Evolutionary conservation across 2,888 invertebrate species (phyloP), one percentile per base, ranked within the genome.

Genomic region (Malachius bipustulatus): DNA sequence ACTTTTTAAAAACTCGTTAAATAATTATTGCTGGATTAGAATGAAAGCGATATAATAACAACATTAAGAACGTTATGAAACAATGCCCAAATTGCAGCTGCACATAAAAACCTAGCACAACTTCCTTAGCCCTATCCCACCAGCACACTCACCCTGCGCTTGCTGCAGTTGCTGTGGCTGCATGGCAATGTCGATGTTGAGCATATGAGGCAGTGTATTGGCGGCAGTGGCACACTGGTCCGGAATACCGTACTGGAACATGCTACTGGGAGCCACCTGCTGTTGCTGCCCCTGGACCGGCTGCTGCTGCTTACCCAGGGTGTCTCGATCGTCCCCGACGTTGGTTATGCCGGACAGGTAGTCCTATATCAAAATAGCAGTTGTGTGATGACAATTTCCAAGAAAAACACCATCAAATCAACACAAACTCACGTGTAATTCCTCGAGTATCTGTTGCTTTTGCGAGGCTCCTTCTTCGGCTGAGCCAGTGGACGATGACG

Each of bases 361-460:
- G n/a, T n/a, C n/a, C 74, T 70, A 70, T 78, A 61, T 4, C 24
- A 19, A 19, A 54, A 50, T 8, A 24, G 9, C 24, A 24, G 8
- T 24, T 8, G 9, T 24, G 8, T 9, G 8, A 12, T 16, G 9
- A 32, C 3, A 34, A 13, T 2, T 9, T 27, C 9, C 12, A 14
- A 14, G 13, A 26, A 11, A 26, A 31, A 32, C 28, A 36, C 30
- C 27, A 26, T 15, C 30, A 10, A 36, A 31, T 27, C 12, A 35
- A 29, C 36, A 26, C 31, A 16, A 33, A 49, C 53, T 48, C 51
- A 62, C 62, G 42, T 70, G 68, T 41, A 77, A 59, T 56, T 81
- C 80, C 50, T 79, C 78, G 16, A 79, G 65, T 49, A 81, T 78
- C 52, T 75, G 76, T 57, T 78, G 76, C 52, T 77, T 74, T 47